These are phyloP conservation scores for Eriocheir sinensis DNA, from an alignment of 1,140 invertebrate genomes.

Conservation along the genomic window DNA sequence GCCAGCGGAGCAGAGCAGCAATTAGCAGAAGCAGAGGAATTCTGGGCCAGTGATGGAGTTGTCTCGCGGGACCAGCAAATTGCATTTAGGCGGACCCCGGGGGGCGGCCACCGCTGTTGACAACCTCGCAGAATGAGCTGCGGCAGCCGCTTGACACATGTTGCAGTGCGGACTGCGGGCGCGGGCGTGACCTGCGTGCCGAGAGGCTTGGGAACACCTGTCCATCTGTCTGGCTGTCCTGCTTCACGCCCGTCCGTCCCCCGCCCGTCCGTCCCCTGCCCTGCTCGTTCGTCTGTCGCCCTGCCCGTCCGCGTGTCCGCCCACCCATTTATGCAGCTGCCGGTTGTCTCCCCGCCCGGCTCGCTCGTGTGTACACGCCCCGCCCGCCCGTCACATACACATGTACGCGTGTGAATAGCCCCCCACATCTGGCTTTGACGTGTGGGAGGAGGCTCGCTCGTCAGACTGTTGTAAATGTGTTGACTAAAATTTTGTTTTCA, in stretches of 20 bases:
- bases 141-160: slow-evolving; percentile 10
- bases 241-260: slow-evolving; percentile 3
- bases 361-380: too few species aligned
- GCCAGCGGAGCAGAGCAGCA: slow-evolving; percentile 4
- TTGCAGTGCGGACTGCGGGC: not conserved
- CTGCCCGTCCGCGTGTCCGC: not conserved
- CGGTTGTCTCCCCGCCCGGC: too few species aligned
- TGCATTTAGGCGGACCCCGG: not conserved
- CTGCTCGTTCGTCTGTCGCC: not conserved
- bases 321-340: too few species aligned
- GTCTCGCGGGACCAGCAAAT: slow-evolving; percentile 20
- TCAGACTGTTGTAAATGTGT: not conserved
- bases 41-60: not conserved
- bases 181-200: slow-evolving; percentile 8
- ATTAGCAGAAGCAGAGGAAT: slow-evolving; percentile 23
- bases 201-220: not conserved
- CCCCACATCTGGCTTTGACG: not conserved
- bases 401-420: not conserved
- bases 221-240: not conserved
- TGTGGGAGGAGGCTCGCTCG: not conserved
- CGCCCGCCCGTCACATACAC: not conserved
- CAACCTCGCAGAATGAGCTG: slow-evolving; percentile 2
- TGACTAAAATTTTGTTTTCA: not conserved
- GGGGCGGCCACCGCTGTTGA: slow-evolving; percentile 17
- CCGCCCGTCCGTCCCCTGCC: too few species aligned